A percentile compares a stretch with the other conserved stretches of the same genome.
These are phyloP conservation scores for Tetramorium alpestre DNA, from an alignment of 1,140 invertebrate genomes.

Conservation along the genomic window DNA sequence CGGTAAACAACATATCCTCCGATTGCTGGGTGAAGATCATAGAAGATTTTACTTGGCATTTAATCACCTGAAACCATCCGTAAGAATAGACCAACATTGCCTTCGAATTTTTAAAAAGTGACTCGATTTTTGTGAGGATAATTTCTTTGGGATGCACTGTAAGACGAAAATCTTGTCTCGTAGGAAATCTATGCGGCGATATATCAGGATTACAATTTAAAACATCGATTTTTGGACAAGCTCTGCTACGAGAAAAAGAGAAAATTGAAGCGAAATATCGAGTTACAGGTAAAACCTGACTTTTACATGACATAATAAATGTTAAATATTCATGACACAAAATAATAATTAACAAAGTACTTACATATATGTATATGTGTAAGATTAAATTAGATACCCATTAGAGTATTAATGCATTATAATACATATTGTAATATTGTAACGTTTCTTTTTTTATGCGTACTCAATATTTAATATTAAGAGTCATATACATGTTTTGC, in stretches of 20 bases:
- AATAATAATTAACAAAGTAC: background rate
- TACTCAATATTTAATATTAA: background rate
- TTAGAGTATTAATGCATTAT: background rate
- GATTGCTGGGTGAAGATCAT: constrained; percentile 85
- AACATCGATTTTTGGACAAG: constrained; percentile 87
- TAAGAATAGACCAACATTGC: constrained; percentile 68
- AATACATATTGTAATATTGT: background rate
- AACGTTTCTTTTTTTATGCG: background rate
- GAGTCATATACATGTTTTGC: background rate
- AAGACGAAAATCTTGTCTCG: constrained; percentile 29
- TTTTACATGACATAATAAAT: background rate
- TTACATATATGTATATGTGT: background rate
- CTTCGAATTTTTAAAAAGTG: constrained; percentile 53
- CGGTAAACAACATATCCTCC: constrained; percentile 86
- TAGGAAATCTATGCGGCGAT: constrained; percentile 87
- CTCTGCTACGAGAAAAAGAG: constrained; percentile 86
- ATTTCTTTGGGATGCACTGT: constrained; percentile 45
- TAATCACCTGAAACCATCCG: constrained; percentile 86
- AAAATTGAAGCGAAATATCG: constrained; percentile 86
- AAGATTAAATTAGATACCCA: background rate
- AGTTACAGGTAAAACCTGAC: constrained; percentile 85
- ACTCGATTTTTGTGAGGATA: constrained; percentile 38
- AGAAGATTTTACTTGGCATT: constrained; percentile 87
- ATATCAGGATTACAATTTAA: constrained; percentile 87
- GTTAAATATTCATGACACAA: background rate